A percentile compares a stretch with the other conserved stretches of the same genome.
Conservation (phyloP, 2,888 invertebrate species). For the Chalcis sispes region DNA sequence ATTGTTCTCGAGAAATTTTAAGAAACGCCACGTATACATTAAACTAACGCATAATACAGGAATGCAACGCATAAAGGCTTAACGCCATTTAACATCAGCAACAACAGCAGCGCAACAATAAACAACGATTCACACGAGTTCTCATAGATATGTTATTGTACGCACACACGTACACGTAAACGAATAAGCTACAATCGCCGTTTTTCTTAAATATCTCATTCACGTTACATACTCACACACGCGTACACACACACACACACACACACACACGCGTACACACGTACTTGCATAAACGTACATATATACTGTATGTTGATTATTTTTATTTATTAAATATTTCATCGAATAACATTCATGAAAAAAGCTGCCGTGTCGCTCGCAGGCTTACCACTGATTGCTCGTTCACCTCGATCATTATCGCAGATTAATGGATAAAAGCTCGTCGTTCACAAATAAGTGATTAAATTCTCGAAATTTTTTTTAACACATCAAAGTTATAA, state of each 20-base stretch:
- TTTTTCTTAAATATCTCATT: slow-evolving; percentile 51
- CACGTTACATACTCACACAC: slow-evolving; percentile 63
- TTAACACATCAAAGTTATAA: too few species aligned
- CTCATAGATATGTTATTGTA: slow-evolving; percentile 59
- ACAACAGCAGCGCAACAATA: too few species aligned
- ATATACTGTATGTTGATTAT: slow-evolving; percentile 35
- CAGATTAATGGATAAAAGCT: slow-evolving; percentile 58
- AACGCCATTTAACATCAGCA: slow-evolving; percentile 64
- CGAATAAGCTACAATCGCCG: too few species aligned
- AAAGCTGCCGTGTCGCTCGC: slow-evolving; percentile 72
- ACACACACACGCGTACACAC: too few species aligned
- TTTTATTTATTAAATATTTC: slow-evolving; percentile 61
- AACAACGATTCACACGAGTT: slow-evolving; percentile 67
- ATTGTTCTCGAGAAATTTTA: background rate
- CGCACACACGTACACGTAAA: background rate
- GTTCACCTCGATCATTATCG: slow-evolving; percentile 63
- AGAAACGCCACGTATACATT: background rate
- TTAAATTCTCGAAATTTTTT: slow-evolving; percentile 15
- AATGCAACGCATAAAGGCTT: slow-evolving; percentile 32
- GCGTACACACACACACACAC: slow-evolving; percentile 55
- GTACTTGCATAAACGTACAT: slow-evolving; percentile 43
- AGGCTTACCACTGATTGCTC: slow-evolving; percentile 75
- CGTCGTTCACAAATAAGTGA: slow-evolving; percentile 66
- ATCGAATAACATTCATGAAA: slow-evolving; percentile 60
- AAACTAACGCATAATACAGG: slow-evolving; percentile 12